Base-by-base conservation (phyloP, 2,888 invertebrate genomes). In the Philereme transversata region DNA sequence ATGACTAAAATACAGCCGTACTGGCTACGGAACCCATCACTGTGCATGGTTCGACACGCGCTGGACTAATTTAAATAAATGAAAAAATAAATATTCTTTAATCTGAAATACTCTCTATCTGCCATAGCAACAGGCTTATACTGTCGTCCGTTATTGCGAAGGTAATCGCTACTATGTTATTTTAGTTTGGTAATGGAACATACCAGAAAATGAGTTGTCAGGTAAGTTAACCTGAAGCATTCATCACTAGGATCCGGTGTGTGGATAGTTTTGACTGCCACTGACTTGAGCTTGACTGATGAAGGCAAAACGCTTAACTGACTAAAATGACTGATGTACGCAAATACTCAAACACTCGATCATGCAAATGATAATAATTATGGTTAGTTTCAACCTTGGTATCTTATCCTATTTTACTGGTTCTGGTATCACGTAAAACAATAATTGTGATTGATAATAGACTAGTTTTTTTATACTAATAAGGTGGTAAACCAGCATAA, bases 161-260 rank as follows among this genome's bases (percentile, higher is more conserved):
- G 89, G 88, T 87, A 82, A 88, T 82, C 81, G 84, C 84, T 84
- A 79, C 87, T 84, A 84, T 85, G 84, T 86, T 88, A 90, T 90
- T 91, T 89, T 76, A 81, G 84, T 88, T 88, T 86, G 85, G 88
- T 89, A 90, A 90, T 88, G 86, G 84, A 83, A 84, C 82, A 88
- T 83, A 82, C 86, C 77, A 88, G 88, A 90, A 90, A 91, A 92
- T 91, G 87, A 90, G 87, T 90, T 90, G 90, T 90, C 90, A 88
- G 79, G 82, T 87, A 73, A 78, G 79, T 81, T 85, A 79, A 79
- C 78, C 74, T 60, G 73, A 71, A 66, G 79, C 86, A 90, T 90
- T 83, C 82, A 88, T 91, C 89, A 90, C 74, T 76, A 46, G 63
- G 66, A 68, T 70, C 64, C 58, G 54, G 59, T 60, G 67, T 77